Evolutionary conservation across 2,113 vertebrate species (phyloP).

Genomic region (Bettongia penicillata): DNA sequence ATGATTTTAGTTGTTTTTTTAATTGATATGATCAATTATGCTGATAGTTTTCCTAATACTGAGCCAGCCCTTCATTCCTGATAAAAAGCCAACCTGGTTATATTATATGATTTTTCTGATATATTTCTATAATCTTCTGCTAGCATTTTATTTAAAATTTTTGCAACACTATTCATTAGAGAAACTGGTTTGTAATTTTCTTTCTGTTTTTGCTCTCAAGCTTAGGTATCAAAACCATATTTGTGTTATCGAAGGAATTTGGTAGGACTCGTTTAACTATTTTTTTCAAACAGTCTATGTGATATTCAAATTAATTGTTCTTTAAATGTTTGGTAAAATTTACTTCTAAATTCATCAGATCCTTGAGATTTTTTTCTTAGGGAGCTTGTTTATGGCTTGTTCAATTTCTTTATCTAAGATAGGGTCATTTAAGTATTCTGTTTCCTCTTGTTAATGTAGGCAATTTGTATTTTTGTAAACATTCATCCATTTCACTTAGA

Average conservation of each 20-base stretch:
- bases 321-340: neutral
- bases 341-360: neutral
- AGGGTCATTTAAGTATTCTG: neutral
- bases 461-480: neutral
- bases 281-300: neutral
- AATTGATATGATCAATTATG: neutral
- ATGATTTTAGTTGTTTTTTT: neutral
- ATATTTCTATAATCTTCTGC: neutral
- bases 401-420: neutral
- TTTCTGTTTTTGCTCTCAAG: neutral
- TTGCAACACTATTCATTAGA: neutral
- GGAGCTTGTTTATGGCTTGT: neutral
- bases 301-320: neutral
- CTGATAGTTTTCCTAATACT: neutral
- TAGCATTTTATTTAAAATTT: neutral
- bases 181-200: neutral
- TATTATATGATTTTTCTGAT: neutral
- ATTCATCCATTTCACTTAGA: neutral
- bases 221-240: neutral
- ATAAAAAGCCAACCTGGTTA: neutral
- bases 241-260: neutral
- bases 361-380: neutral
- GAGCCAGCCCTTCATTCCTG: neutral
- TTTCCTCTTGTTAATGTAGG: neutral
- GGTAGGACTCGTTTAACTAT: neutral